Evolutionary conservation across 2,113 vertebrate species (phyloP).

Genomic region (Clinocottus analis): DNA sequence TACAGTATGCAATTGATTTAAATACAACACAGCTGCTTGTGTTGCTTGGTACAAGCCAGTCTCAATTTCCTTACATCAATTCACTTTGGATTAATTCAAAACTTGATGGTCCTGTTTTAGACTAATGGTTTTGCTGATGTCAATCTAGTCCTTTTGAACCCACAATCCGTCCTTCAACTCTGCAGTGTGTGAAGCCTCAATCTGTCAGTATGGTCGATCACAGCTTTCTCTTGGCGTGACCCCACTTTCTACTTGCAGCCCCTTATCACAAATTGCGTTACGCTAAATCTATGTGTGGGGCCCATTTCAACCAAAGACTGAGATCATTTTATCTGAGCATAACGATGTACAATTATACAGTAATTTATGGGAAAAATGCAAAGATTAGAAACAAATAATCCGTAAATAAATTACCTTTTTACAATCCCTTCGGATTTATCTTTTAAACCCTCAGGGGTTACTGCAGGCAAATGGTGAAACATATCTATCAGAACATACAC

Average conservation of each 20-base stretch:
- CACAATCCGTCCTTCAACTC: background rate
- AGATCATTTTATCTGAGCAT: slow-evolving; percentile 14
- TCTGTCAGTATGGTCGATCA: background rate
- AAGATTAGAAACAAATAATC: background rate
- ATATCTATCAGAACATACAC: background rate
- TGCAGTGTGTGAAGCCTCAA: background rate
- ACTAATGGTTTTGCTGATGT: background rate
- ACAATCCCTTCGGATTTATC: background rate
- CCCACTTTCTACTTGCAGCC: background rate
- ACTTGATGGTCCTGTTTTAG: background rate
- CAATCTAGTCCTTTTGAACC: background rate
- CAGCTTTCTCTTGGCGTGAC: background rate
- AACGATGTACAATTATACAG: slow-evolving; percentile 2
- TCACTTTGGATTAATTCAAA: background rate
- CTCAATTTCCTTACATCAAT: background rate
- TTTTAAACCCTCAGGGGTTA: too few species aligned
- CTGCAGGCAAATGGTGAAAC: background rate
- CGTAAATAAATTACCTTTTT: background rate
- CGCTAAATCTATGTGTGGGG: background rate
- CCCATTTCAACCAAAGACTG: background rate
- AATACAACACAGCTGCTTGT: background rate
- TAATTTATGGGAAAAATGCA: background rate
- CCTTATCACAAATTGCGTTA: background rate
- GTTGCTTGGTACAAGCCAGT: background rate
- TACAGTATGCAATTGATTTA: background rate